Base-by-base conservation (phyloP, 1,140 invertebrate species). In the Drosophila busckii region DNA sequence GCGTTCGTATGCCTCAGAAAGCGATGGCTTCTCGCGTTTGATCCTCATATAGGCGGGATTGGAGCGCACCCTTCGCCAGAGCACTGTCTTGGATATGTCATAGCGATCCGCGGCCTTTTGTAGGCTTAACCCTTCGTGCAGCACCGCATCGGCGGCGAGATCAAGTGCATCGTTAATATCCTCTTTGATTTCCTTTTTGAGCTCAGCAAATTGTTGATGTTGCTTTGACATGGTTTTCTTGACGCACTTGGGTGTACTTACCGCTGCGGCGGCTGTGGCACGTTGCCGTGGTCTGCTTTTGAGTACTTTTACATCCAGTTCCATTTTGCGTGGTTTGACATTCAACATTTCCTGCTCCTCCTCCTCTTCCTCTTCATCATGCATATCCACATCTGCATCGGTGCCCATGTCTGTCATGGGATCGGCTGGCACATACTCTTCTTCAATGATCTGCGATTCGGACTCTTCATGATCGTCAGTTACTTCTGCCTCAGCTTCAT, bases 31-130 rank as follows among this genome's bases (percentile, higher is more conserved):
- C 16, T 87, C 88, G 6, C 90, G 89, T 7, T 87, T 87, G 7
- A 86, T 88, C 31, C 88, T 89, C 63, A 85, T 76, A 49, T 90
- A 89, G 0, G 85, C 67, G 19, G 88, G 87, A 53, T 78, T 59
- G 38, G 90, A 90, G 54, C 90, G 89, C 35, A 91, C 90, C 41
- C 90, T 80, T 44, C 90, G 84, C 90, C 90, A 91, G 12, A 91
- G 70, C 2, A 91, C 90, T 6, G 90, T 91, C 82, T 91, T 91
- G 7, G 90, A 90, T 62, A 91, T 90, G 37, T 88, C 87, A 48
- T 82, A 91, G 46, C 89, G 88, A 66, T 88, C 71, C 1, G 90
- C 89, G 10, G 90, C 90, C 7, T 88, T 87, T 12, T 90, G 89
- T 46, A 91, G 88, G 2, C 90, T 91, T 73, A 91, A 89, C 45